Base-by-base conservation (phyloP, 1,140 invertebrate species). In the Ganaspis sp. region DNA sequence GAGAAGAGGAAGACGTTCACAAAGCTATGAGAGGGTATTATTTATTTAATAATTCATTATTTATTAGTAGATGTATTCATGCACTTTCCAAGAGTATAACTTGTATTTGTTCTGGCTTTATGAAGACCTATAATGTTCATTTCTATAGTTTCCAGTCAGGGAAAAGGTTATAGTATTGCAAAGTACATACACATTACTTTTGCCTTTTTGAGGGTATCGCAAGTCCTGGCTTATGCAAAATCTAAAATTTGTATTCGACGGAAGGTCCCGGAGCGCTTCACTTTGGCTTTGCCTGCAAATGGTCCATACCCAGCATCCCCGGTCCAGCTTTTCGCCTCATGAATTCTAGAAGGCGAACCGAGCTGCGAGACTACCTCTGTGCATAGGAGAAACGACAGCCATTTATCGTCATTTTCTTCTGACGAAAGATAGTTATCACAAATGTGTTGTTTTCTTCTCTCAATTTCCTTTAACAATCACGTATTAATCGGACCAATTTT, bases 331-430 rank as follows among this genome's bases (percentile, higher is more conserved):
- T 64, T 64, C 58, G 23, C 58, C 58, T 64, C 58, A 64, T 64
- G 58, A 64, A 64, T 64, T 64, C 58, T 64, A 64, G 58, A 64
- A 64, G 58, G 12, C 58, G 58, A 34, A 64, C 12, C 58, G 58
- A 64, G 58, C 58, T 64, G 58, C 26, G 23, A 64, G 23, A 64
- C 23, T 64, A n/a, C 58, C 23, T 64, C 58, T 64, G 58, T 64
- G 58, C 58, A 64, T 26, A 64, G 21, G 58, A 64, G 58, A 64
- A 64, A 64, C 58, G 58, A 64, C 21, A 11, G 4, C 58, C 23
- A 64, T 64, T 64, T 64, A 64, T 64, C 58, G 58, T 64, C 58
- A 64, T 64, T 64, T 64, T 64, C 58, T 64, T 64, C 29, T 64
- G 58, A 64, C 58, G 58, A 64, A 64, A 64, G 15, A 29, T 64